These are phyloP conservation scores for Alligator mississippiensis DNA, from an alignment of 2,113 vertebrate genomes.

Conservation along the genomic window DNA sequence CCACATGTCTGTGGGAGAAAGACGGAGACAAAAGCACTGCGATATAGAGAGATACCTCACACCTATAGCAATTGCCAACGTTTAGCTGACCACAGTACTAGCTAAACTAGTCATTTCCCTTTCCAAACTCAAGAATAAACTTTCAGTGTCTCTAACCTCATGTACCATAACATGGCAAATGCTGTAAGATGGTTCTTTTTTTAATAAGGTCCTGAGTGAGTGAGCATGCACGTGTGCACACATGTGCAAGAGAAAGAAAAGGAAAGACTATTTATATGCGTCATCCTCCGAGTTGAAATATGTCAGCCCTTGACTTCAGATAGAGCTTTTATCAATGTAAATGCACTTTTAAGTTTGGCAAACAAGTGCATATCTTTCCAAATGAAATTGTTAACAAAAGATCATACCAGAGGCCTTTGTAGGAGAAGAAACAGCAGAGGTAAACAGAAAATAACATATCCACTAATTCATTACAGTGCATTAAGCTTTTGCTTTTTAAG, in stretches of 20 bases:
- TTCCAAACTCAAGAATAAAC: background rate
- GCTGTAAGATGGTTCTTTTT: background rate
- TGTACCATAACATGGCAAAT: background rate
- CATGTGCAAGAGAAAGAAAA: background rate
- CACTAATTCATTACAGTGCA: conserved; percentile 1
- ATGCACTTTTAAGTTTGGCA: rapidly evolving
- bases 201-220: no score
- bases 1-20: rapidly evolving
- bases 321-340: background rate
- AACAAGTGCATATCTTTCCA: background rate
- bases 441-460: background rate
- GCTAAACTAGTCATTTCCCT: background rate
- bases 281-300: background rate
- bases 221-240: rapidly evolving
- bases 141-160: background rate
- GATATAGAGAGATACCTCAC: rapidly evolving
- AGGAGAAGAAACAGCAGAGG: background rate
- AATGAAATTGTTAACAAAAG: background rate
- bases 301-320: rapidly evolving
- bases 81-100: background rate
- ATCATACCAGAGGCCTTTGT: background rate
- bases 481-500: background rate
- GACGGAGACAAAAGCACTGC: rapidly evolving
- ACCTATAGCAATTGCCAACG: background rate
- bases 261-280: background rate